phyloP scores from a whole-genome alignment of 1,140 invertebrate genomes.

The Cephus cinctus region DNA sequence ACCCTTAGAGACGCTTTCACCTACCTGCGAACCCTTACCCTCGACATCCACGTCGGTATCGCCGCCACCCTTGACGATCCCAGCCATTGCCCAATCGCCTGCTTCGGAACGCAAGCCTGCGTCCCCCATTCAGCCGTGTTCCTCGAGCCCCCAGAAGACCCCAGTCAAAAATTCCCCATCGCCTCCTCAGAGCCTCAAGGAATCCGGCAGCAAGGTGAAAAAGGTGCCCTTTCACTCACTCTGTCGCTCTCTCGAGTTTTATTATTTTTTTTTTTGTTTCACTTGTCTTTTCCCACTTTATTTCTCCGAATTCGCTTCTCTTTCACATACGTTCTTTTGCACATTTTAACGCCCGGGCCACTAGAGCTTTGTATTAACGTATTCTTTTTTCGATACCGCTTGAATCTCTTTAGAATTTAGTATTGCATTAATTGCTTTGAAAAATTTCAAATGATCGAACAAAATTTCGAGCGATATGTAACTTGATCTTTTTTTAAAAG shows the following conservation, averaged over 20 bases:
- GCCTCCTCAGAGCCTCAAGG: constrained; percentile 62
- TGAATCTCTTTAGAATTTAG: no score
- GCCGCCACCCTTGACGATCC: constrained; percentile 54
- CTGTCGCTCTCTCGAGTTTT: constrained; percentile 18
- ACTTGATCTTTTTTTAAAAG: no score
- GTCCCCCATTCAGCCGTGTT: constrained; percentile 45
- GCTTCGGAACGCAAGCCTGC: constrained; percentile 46
- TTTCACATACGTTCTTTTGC: no score
- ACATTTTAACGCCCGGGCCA: no score
- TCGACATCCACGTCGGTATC: constrained; percentile 54
- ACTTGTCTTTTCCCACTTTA: neutral
- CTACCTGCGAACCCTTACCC: constrained; percentile 54
- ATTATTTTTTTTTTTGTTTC: constrained; percentile 3
- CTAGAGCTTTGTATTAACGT: no score
- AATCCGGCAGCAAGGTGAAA: constrained; percentile 61
- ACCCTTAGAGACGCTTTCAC: constrained; percentile 52
- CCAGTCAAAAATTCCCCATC: constrained; percentile 54
- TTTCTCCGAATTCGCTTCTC: constrained; percentile 1
- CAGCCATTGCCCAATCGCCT: constrained; percentile 48
- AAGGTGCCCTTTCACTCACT: constrained; percentile 55
- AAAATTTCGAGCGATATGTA: no score
- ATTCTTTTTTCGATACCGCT: no score
- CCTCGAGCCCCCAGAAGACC: constrained; percentile 53
- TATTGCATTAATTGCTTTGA: no score
- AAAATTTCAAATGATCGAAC: no score